A percentile compares a stretch with the other conserved stretches of the same genome.
Conservation (phyloP, 2,888 invertebrate genomes). For the Tolmerus cingulatus region DNA sequence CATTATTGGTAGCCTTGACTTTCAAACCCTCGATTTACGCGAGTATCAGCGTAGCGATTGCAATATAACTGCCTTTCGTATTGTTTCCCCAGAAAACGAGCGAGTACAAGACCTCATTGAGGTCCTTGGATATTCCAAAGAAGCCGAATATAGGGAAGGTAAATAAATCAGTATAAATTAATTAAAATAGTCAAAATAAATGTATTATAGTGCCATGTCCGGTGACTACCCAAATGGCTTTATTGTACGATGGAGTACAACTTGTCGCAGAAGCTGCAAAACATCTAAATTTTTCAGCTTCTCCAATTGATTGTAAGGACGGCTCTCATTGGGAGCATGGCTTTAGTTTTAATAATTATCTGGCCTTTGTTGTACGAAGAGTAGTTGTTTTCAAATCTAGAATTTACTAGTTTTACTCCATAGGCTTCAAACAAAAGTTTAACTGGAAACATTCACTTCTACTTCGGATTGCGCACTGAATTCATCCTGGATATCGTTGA, state of each 20-base stretch:
- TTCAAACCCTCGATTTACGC: conserved; percentile 71
- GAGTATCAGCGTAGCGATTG: conserved; percentile 82
- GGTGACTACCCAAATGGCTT: conserved; percentile 67
- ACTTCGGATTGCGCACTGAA: conserved; percentile 76
- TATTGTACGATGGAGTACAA: conserved; percentile 85
- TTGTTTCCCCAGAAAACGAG: conserved; percentile 70
- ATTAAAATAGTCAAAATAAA: not conserved
- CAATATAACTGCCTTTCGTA: conserved; percentile 79
- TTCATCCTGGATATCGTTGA: conserved; percentile 75
- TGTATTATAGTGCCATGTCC: conserved; percentile 55
- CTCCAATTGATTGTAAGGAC: conserved; percentile 69
- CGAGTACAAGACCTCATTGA: conserved; percentile 62
- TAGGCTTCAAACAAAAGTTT: conserved; percentile 56
- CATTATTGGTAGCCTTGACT: conserved; percentile 80
- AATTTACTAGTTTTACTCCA: not conserved
- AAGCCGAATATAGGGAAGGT: not conserved
- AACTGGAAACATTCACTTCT: conserved; percentile 79
- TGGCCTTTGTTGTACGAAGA: conserved; percentile 61
- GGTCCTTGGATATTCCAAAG: conserved; percentile 53
- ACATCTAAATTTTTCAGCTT: conserved; percentile 66
- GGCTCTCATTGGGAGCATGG: conserved; percentile 79
- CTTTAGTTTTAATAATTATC: conserved; percentile 81
- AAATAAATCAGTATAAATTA: not conserved
- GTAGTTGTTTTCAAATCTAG: not conserved
- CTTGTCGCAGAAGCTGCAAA: conserved; percentile 80